Base-by-base conservation (phyloP, 1,140 invertebrate genomes). In the Tenebrio molitor region DNA sequence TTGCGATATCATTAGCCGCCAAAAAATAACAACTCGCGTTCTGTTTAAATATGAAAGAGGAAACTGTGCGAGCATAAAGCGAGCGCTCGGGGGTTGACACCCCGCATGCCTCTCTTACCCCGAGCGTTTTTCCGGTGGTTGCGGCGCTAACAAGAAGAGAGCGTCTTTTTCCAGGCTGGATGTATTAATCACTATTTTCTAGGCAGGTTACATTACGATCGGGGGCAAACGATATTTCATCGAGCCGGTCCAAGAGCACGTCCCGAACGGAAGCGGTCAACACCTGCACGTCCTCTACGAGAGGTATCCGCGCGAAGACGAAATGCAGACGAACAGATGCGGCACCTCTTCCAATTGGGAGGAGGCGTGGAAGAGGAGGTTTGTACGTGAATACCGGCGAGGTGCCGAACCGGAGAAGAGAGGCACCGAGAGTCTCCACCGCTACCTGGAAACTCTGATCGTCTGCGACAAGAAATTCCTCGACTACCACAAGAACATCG, bases 381-480 rank as follows among this genome's bases (percentile, higher is more conserved):
- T 86, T 50, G 76, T 73, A 33, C 78, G 84, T 44, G 79, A 78
- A 50, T 71, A 72, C 12, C 12, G 72, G n/a, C 58, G 77, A 41
- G 74, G 75, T 16, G 72, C 76, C 8, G 70, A 79, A 16, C 34
- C 71, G 5, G 70, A 53, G 5, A 81, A 78, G 73, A 68, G 80
- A 44, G 74, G 69, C 0, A 76, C 82, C 0, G 76, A 81, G 41
- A 86, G 83, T 73, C 74, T 83, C 21, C 83, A 85, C 79, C 84
- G 87, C 33, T 89, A 88, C 74, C 85, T 92, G 7, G 90, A 92
- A 78, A 83, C 88, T 0, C 80, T 89, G 25, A 81, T 92, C 6
- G 88, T 92, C 1, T 89, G 89, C 15, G 91, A 92, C 81, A 86
- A 87, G 34, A 86, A 85, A 76, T 92, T 93, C 84, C 83, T 91